Base-by-base conservation (phyloP, 2,797 vertebrate genomes). In the Lagorchestes hirsutus region DNA sequence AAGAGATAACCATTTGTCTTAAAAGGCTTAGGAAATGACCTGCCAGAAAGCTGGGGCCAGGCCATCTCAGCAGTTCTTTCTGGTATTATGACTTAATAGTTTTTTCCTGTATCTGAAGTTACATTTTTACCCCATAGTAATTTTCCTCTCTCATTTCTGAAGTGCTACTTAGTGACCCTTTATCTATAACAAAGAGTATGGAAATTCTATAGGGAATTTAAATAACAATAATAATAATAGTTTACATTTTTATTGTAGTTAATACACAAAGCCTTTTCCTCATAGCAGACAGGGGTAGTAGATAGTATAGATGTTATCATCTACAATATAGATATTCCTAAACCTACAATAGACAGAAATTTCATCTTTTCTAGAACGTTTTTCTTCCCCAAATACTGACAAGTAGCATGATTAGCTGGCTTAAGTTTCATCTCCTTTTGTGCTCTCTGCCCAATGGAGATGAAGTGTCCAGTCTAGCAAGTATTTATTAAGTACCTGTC, bases 1-100 rank as follows among this genome's bases (percentile, higher is more conserved):
- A 27, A 95, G 12, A 58, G 24, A 94, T 46, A 82, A 82, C 74
- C 74, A 82, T 82, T 82, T 82, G 40, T 82, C 74, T 82, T 82
- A 82, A 46, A 46, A 46, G 40, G 22, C 74, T 82, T 82, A 82
- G 74, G 74, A 82, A 82, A 82, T 82, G 74, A 82, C 40, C 74
- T 82, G 74, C 22, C 74, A 82, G 40, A 40, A 82, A 82, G 9
- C 74, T 82, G 74, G 40, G 18, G 74, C 74, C 22, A 82, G 40
- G 40, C 74, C 40, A 82, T 82, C 74, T 82, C 46, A 82, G 46
- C 29, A 82, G 18, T 82, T 82, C 74, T 82, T 82, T 82, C 74
- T 82, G n/a, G n/a, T 82, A 46, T 82, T 82, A 82, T 82, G 40
- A 82, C 40, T 46, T 82, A 82, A 82, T 82, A 82, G 74, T 82